Percentiles rank a stretch among this genome's conserved stretches.
phyloP scores from a whole-genome alignment of 2,797 vertebrate genomes.

The Buceros bicornis region DNA sequence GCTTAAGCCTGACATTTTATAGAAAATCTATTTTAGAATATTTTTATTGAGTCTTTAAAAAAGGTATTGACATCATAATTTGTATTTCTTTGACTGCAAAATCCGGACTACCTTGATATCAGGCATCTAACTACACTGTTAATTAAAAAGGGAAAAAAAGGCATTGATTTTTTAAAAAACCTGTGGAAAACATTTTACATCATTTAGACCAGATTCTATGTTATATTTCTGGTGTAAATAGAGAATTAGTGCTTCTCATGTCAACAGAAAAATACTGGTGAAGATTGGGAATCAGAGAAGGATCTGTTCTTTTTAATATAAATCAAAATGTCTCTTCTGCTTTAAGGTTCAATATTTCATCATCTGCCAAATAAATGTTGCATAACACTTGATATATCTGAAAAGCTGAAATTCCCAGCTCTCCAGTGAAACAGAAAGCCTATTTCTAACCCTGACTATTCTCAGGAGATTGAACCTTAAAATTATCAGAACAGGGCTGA shows the following conservation, averaged over 20 bases:
- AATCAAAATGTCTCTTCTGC: conserved; percentile 47
- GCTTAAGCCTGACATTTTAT: background rate
- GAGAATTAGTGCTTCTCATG: background rate
- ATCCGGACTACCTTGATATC: background rate
- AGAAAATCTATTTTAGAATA: background rate
- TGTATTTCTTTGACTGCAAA: background rate
- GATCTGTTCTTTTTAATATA: background rate
- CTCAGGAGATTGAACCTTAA: conserved; percentile 6
- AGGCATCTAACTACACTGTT: background rate
- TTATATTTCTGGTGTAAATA: background rate
- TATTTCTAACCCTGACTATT: conserved; percentile 20
- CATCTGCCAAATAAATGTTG: conserved; percentile 33
- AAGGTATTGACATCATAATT: background rate
- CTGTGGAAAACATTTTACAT: background rate
- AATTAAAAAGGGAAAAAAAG: background rate
- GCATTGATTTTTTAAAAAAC: background rate
- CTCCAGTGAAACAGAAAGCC: background rate
- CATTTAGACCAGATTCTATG: background rate
- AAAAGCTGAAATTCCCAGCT: conserved; percentile 4
- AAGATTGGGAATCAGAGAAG: background rate
- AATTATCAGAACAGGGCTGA: background rate
- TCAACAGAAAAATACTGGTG: background rate
- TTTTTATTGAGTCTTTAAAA: background rate
- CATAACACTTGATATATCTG: background rate
- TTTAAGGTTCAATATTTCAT: conserved; percentile 62